Conservation (phyloP, 2,888 invertebrate genomes). For the Ariolimax columbianus region DNA sequence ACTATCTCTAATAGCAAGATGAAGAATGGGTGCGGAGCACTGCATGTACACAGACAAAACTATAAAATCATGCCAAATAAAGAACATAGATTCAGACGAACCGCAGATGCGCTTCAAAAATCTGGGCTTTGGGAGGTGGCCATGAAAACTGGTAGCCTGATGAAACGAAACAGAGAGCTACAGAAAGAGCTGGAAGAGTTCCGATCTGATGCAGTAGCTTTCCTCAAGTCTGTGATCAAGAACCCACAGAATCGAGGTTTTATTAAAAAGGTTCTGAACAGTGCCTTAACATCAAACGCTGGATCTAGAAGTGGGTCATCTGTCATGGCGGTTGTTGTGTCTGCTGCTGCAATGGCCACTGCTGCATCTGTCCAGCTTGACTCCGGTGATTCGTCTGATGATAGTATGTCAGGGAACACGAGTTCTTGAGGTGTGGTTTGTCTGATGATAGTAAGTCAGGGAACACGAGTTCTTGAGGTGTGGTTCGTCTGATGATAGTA, state of each 20-base stretch:
- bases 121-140: conserved; percentile 58
- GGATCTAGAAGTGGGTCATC: conserved; percentile 12
- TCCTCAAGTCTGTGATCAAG: conserved; percentile 53
- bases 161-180: conserved; percentile 53
- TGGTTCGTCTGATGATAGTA: background rate
- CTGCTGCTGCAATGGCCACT: conserved; percentile 38
- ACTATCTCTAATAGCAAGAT: background rate
- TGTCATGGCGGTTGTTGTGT: conserved; percentile 48
- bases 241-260: conserved; percentile 53
- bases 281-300: conserved; percentile 35
- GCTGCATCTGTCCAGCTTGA: conserved; percentile 18
- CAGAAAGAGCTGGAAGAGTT: conserved; percentile 55
- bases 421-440: conserved; percentile 9
- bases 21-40: background rate
- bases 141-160: conserved; percentile 56
- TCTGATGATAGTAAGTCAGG: background rate
- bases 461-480: too few species aligned
- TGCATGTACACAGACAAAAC: background rate
- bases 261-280: conserved; percentile 47
- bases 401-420: conserved; percentile 18
- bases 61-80: conserved; percentile 32
- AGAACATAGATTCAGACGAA: conserved; percentile 50
- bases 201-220: conserved; percentile 49
- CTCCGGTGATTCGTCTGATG: conserved; percentile 35
- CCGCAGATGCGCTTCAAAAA: conserved; percentile 55